Evolutionary conservation across 1,140 invertebrate genomes (phyloP), one percentile per base, ranked within the genome.

Genomic region (Agraylea sexmaculata): DNA sequence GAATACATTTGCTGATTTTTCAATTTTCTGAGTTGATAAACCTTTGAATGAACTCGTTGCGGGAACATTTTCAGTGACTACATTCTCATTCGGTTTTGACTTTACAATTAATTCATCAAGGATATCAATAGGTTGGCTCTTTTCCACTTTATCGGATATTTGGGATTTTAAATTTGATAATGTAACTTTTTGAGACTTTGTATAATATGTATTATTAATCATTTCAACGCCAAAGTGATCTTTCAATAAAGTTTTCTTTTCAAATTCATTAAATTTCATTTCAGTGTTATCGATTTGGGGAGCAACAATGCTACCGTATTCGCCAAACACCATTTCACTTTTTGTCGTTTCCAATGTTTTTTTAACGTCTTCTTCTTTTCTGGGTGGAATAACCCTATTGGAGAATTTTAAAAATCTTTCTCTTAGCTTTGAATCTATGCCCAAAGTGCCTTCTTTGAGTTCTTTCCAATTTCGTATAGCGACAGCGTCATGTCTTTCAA

Each of bases 381-480:
- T 37, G 20, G 65, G 57, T 13, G 59, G 56, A 47, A 74, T 69
- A 16, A 51, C 58, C 45, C 76, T 65, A 5, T 71, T 51, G 21
- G 69, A 68, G 48, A 82, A 83, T 55, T 80, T 79, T n/a, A 71
- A 49, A 20, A 84, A 61, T 55, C 81, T 78, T 45, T 70, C 45
- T 31, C 59, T 50, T 18, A 83, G 36, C 0, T 64, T 51, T 21
- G 66, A 43, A 21, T 60, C 60, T 32, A 79, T 52, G n/a, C 61
- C 50, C 20, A 75, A 45, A 47, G 71, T 53, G 2, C 70, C 73
- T 18, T 65, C 53, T 47, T 66, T 70, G 4, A 78, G 65, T 43
- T 69, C 57, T 31, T 68, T 57, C 82, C 82, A 85, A 55, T 83
- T 83, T 43, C 67, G 58, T 49, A 74, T 61, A 0, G 77, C 80